phyloP scores from a whole-genome alignment of 2,888 invertebrate species.

The Ochropleura plecta region DNA sequence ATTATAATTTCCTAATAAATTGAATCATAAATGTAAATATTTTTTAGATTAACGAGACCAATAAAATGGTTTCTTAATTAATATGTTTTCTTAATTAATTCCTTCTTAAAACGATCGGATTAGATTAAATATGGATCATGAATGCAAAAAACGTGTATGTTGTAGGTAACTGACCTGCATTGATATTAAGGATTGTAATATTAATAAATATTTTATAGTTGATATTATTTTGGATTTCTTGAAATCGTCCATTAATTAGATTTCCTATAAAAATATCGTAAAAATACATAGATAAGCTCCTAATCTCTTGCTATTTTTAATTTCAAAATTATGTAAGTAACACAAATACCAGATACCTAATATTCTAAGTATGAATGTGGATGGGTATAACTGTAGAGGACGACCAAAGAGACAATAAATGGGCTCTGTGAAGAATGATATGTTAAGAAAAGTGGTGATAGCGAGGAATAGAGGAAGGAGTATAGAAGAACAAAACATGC shows the following conservation, averaged over 20 bases:
- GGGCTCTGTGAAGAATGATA: too few species aligned
- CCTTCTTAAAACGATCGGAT: neutral
- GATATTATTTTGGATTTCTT: neutral
- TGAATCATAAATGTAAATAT: neutral
- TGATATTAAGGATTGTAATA: neutral
- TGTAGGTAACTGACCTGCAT: constrained; percentile 18
- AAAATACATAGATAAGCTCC: neutral
- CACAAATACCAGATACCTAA: too few species aligned
- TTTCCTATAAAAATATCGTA: neutral
- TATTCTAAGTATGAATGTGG: too few species aligned
- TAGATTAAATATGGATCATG: constrained; percentile 1
- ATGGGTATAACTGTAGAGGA: too few species aligned
- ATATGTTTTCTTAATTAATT: neutral
- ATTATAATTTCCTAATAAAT: neutral
- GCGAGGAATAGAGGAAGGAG: too few species aligned
- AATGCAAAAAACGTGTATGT: neutral
- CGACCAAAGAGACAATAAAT: too few species aligned
- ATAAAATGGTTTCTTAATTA: neutral
- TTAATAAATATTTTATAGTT: neutral
- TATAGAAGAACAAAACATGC: too few species aligned
- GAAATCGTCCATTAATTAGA: neutral
- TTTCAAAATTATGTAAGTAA: neutral
- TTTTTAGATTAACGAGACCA: neutral
- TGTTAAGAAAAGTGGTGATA: too few species aligned
- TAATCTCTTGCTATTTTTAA: neutral